phyloP scores from a whole-genome alignment of 2,797 vertebrate genomes.

The Etheostoma nigrum region DNA sequence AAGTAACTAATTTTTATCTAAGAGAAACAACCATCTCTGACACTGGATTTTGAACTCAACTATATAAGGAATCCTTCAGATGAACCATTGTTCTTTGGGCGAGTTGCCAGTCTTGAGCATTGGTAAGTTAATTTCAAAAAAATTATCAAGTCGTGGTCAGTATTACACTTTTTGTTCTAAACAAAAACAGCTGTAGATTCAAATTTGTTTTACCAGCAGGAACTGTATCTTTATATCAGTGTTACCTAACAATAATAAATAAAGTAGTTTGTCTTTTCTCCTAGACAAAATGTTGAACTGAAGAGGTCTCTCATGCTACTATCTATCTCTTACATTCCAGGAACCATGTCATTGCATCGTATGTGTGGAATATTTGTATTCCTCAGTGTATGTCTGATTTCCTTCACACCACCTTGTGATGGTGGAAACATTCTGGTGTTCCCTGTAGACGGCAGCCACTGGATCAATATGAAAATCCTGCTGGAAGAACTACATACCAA shows the following conservation, averaged over 20 bases:
- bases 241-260: background rate
- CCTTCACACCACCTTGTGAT: conserved; percentile 49
- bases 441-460: conserved; percentile 82
- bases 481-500: conserved; percentile 77
- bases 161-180: background rate
- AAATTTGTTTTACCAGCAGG: conserved; percentile 9
- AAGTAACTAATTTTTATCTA: conserved; percentile 55
- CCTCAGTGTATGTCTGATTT: conserved; percentile 38
- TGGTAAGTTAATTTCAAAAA: conserved; percentile 34
- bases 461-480: conserved; percentile 84
- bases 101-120: background rate
- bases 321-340: conserved; percentile 37
- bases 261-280: background rate
- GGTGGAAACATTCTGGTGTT: conserved; percentile 80
- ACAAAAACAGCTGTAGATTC: background rate
- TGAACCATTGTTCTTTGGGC: background rate
- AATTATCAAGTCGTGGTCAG: background rate
- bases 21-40: background rate
- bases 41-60: conserved; percentile 61
- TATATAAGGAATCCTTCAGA: background rate
- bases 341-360: background rate
- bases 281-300: background rate
- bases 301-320: background rate
- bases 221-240: background rate
- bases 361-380: conserved; percentile 24